Conservation (phyloP, 1,140 invertebrate genomes). For the Caerostris extrusa region DNA sequence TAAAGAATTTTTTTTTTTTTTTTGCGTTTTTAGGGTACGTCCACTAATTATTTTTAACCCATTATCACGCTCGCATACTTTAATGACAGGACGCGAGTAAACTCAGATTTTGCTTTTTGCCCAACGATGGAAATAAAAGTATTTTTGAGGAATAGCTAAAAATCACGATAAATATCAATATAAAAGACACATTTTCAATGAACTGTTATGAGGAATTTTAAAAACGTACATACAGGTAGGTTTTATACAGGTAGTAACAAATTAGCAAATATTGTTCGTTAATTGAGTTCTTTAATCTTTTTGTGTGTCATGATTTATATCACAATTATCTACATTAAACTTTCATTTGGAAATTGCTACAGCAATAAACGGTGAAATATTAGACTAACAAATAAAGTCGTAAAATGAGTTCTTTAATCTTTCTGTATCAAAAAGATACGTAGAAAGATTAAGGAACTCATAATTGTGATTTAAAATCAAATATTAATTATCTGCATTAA, state of each 20-base stretch:
- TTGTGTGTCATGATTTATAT: too few species aligned
- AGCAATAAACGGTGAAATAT: too few species aligned
- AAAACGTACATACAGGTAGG: background rate
- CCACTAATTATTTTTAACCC: conserved; percentile 57
- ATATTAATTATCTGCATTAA: too few species aligned
- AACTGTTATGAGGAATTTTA: background rate
- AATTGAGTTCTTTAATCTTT: too few species aligned
- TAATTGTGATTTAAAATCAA: too few species aligned
- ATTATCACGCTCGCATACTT: conserved; percentile 8
- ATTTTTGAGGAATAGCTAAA: background rate
- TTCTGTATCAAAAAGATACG: too few species aligned
- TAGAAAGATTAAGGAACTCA: too few species aligned
- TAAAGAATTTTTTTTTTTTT: background rate
- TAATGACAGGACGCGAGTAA: conserved; percentile 43
- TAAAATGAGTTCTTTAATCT: background rate
- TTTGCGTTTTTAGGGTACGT: background rate
- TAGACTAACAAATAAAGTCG: background rate
- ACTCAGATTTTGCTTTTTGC: background rate
- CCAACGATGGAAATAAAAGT: background rate
- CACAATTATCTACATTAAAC: too few species aligned
- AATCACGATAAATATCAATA: conserved; percentile 50
- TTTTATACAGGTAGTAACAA: background rate
- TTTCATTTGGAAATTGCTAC: too few species aligned
- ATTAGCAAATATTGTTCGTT: too few species aligned
- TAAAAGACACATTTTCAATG: background rate